Evolutionary conservation across 2,113 vertebrate species (phyloP), one percentile per base, ranked within the genome.

Genomic region (Ctenodactylus gundi): DNA sequence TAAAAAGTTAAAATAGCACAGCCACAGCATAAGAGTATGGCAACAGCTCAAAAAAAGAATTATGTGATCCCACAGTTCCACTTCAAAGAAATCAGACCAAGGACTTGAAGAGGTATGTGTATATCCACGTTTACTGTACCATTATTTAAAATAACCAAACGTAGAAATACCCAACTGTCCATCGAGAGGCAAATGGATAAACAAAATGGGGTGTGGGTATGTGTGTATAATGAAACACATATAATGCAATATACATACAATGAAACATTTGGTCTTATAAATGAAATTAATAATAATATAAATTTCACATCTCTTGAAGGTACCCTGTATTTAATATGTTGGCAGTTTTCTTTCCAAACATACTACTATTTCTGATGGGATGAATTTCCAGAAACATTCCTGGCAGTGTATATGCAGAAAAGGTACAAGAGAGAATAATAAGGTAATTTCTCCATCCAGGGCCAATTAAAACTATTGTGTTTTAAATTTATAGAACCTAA

Each of bases 401-500:
- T 39, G 36, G n/a, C 18, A 10, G 53, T 73, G 2, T n/a, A 10
- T 5, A 39, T n/a, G 29, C 2, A 65, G 36, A 73, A 44, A 60
- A 57, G 11, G 36, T 23, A 90, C 9, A 78, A 17, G 49, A 67
- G 39, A 31, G 49, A 70, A 86, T 31, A 60, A 18, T 23, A 84
- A 83, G 57, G 55, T 46, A 11, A 90, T 57, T 85, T 91, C 60
- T 85, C 62, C 34, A 78, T 34, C 36, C 53, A 90, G 27, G 21
- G 49, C 60, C 90, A 39, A 65, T 60, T 72, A 44, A 51, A 85
- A 65, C 44, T 53, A 73, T 46, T 55, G 72, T 87, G 75, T 65
- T 72, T 65, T 88, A 93, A 85, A 88, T 77, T 90, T 60, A 62
- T 15, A 77, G 34, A 41, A n/a, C 49, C 85, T 65, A 86, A 93